Evolutionary conservation across 2,797 vertebrate species (phyloP).

Genomic region (Darevskia nairensis): DNA sequence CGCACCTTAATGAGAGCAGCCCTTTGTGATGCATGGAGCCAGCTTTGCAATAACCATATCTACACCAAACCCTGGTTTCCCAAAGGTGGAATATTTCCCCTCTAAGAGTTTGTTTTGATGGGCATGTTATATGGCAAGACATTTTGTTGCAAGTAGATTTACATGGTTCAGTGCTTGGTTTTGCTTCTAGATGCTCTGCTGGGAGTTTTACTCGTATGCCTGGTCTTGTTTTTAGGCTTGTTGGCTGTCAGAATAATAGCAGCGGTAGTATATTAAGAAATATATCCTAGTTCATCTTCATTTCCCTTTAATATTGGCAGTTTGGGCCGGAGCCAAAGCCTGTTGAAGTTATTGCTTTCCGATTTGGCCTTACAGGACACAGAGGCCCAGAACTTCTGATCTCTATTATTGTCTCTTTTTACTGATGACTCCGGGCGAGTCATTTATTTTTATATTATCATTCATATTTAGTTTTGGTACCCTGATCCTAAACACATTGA

Average conservation of each 20-base stretch:
- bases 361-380: no score
- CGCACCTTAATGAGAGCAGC: constrained; percentile 6
- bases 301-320: constrained; percentile 28
- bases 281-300: constrained; percentile 33
- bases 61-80: constrained; percentile 25
- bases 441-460: neutral
- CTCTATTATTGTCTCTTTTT: neutral
- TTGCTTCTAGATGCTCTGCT: constrained; percentile 47
- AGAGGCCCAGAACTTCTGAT: neutral
- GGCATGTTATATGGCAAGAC: constrained; percentile 11
- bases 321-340: neutral
- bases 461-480: neutral
- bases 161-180: constrained; percentile 33
- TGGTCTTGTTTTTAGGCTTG: constrained; percentile 38
- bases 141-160: constrained; percentile 46
- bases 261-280: constrained; percentile 40
- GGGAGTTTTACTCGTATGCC: constrained; percentile 43
- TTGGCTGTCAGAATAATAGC: constrained; percentile 53
- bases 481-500: neutral
- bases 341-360: neutral
- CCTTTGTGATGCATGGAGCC: constrained; percentile 15
- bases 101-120: constrained; percentile 42
- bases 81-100: constrained; percentile 44
- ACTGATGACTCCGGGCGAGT: neutral
- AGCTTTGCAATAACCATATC: constrained; percentile 13